These are phyloP conservation scores for Lumbricus terrestris DNA, from an alignment of 2,888 invertebrate species.

Conservation along the genomic window DNA sequence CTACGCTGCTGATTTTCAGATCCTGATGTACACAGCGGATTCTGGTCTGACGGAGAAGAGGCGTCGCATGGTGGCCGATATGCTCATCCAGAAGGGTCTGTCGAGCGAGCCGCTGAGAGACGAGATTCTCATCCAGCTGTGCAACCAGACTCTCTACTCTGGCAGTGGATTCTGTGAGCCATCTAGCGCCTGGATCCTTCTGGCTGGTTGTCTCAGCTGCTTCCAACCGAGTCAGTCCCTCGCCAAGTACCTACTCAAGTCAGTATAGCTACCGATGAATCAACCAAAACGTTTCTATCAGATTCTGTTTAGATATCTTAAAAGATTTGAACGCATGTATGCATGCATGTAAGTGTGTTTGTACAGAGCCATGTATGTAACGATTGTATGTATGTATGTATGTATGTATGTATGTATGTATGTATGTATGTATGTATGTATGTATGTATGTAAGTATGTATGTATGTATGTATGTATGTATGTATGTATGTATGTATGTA, in stretches of 20 bases:
- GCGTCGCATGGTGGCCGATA: conserved; percentile 83
- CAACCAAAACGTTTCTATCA: too few relatives aligned
- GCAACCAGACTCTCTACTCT: conserved; percentile 76
- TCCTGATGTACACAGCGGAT: conserved; percentile 91
- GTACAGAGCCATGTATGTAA: too few relatives aligned
- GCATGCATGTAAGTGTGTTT: too few relatives aligned
- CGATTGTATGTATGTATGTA: too few relatives aligned
- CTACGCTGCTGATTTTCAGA: conserved; percentile 19
- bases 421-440: too few relatives aligned
- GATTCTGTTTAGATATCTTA: too few relatives aligned
- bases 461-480: too few relatives aligned
- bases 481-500: too few relatives aligned
- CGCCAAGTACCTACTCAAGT: conserved; percentile 84
- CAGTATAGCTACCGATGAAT: conserved; percentile 38
- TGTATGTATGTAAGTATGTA: too few relatives aligned
- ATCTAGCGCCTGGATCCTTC: conserved; percentile 70
- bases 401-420: too few relatives aligned
- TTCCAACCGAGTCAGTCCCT: conserved; percentile 85
- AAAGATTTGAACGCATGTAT: neutral
- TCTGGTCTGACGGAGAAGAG: conserved; percentile 71
- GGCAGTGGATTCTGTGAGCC: conserved; percentile 25
- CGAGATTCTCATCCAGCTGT: conserved; percentile 94
- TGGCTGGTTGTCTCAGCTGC: conserved; percentile 84
- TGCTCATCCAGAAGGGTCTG: conserved; percentile 82
- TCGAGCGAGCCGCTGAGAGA: conserved; percentile 80